Conservation (phyloP, 2,888 invertebrate genomes). For the Epicampocera succincta region DNA sequence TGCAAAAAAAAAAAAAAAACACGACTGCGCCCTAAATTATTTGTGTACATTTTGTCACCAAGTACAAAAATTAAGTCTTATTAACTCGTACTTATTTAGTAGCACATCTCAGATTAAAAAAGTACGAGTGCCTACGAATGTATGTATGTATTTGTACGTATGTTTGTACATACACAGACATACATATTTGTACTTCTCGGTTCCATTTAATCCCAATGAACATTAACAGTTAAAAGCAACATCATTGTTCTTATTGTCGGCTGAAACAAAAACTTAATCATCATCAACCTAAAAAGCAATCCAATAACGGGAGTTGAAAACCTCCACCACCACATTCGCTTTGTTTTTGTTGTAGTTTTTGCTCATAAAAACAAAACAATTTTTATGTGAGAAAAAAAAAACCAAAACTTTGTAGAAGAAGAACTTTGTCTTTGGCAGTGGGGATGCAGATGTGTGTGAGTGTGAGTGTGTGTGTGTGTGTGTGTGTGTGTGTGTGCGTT, state of each 20-base stretch:
- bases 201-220: constrained; percentile 44
- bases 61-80: too few relatives aligned
- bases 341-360: background rate
- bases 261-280: constrained; percentile 27
- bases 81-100: background rate
- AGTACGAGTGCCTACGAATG: background rate
- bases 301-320: constrained; percentile 38
- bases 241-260: constrained; percentile 6
- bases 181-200: constrained; percentile 32
- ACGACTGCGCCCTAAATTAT: too few relatives aligned
- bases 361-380: constrained; percentile 25
- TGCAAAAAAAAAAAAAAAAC: too few relatives aligned
- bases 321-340: constrained; percentile 12
- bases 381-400: background rate
- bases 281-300: constrained; percentile 57
- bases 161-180: background rate
- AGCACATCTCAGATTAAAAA: background rate
- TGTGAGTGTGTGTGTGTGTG: background rate
- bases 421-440: background rate
- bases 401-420: constrained; percentile 11
- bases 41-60: background rate
- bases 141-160: background rate
- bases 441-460: background rate
- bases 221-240: constrained; percentile 47
- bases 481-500: background rate